Evolutionary conservation across 2,888 invertebrate species (phyloP).

Genomic region (Hecatera dysodea): DNA sequence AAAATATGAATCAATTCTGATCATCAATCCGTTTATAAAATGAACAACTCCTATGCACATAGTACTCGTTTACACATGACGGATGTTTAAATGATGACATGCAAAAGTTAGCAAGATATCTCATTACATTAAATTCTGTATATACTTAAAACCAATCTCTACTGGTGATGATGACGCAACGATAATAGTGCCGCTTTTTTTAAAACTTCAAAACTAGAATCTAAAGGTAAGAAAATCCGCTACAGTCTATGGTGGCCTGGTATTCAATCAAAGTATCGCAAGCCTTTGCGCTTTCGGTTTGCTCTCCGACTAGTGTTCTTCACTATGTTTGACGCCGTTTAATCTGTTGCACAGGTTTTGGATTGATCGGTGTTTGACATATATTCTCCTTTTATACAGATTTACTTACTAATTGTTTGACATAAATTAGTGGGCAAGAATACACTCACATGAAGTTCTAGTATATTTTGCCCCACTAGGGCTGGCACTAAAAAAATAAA

Average conservation of each 20-base stretch:
- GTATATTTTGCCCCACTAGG: too few species aligned
- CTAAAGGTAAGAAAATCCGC: not conserved
- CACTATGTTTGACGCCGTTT: not conserved
- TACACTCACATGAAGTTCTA: too few species aligned
- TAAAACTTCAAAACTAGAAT: not conserved
- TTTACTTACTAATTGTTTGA: too few species aligned
- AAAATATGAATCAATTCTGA: not conserved
- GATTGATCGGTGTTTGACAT: conserved; percentile 11
- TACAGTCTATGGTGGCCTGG: not conserved
- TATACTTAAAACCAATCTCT: not conserved
- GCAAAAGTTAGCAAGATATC: too few species aligned
- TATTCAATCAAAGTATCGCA: conserved; percentile 4
- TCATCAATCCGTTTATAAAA: too few species aligned
- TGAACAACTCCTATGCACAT: too few species aligned
- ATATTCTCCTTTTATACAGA: not conserved
- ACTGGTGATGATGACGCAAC: not conserved
- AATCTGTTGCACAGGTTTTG: conserved; percentile 16
- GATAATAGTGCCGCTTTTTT: not conserved
- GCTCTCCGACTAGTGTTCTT: conserved; percentile 7
- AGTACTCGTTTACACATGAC: too few species aligned
- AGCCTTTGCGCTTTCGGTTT: conserved; percentile 16
- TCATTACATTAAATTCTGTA: not conserved
- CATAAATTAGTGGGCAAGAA: too few species aligned
- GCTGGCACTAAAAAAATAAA: too few species aligned
- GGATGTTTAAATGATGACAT: too few species aligned